phyloP scores from a whole-genome alignment of 2,888 invertebrate species.

The Schizaphis graminum region DNA sequence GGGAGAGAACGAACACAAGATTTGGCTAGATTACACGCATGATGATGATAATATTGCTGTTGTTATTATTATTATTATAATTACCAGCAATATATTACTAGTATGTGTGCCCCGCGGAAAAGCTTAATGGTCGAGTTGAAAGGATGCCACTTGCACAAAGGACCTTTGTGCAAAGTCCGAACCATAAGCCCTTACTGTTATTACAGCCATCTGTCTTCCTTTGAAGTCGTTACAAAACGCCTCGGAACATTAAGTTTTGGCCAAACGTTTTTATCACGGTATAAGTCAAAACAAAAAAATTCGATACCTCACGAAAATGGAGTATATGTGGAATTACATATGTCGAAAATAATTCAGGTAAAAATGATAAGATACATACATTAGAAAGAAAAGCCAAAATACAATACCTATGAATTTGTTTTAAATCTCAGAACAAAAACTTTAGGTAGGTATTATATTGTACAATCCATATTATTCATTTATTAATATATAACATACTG shows the following conservation, averaged over 20 bases:
- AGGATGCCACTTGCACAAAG: slow-evolving; percentile 65
- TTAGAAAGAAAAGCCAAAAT: neutral
- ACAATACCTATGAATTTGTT: neutral
- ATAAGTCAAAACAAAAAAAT: slow-evolving; percentile 59
- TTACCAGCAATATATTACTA: slow-evolving; percentile 65
- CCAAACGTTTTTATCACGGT: slow-evolving; percentile 58
- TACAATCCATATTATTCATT: neutral
- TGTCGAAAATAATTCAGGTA: neutral
- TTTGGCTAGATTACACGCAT: slow-evolving; percentile 64
- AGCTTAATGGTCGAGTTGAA: slow-evolving; percentile 66
- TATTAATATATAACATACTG: neutral
- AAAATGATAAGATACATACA: neutral
- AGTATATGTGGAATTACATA: neutral
- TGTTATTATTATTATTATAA: slow-evolving; percentile 65
- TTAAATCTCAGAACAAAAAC: neutral
- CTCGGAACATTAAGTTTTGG: slow-evolving; percentile 63
- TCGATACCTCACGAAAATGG: neutral
- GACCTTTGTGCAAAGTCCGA: slow-evolving; percentile 65
- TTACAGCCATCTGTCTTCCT: slow-evolving; percentile 63
- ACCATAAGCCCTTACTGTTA: slow-evolving; percentile 63
- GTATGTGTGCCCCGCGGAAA: slow-evolving; percentile 65
- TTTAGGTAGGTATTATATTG: neutral
- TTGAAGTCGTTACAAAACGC: slow-evolving; percentile 65
- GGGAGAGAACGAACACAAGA: slow-evolving; percentile 62
- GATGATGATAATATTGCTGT: slow-evolving; percentile 65